Conservation (phyloP, 2,113 vertebrate genomes). For the Marmota monax region DNA sequence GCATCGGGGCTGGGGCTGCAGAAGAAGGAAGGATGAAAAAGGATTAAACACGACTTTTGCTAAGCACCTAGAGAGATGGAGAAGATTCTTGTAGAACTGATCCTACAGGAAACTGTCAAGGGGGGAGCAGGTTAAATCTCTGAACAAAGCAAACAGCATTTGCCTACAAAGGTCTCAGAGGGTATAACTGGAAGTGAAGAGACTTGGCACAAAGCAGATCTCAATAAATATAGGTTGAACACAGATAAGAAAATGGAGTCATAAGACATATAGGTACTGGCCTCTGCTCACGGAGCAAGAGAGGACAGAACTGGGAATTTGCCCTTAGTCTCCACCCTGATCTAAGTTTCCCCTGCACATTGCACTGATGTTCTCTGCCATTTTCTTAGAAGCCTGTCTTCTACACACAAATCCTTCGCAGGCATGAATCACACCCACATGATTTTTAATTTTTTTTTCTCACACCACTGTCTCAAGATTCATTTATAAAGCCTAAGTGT, state of each 20-base stretch:
- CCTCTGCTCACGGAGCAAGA: background rate
- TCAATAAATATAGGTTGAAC: background rate
- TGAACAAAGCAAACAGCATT: background rate
- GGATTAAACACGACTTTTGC: background rate
- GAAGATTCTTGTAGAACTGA: background rate
- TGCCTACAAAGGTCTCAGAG: background rate
- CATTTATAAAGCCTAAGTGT: background rate
- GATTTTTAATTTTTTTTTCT: background rate
- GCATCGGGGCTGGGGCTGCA: rapidly evolving
- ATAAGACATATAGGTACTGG: background rate
- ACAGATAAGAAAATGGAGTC: background rate
- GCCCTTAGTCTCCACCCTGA: background rate
- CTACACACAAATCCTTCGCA: background rate
- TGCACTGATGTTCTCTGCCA: rapidly evolving
- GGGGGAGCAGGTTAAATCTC: background rate
- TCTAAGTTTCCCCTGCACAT: background rate
- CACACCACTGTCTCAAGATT: background rate
- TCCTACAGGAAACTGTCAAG: background rate
- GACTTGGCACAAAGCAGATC: background rate
- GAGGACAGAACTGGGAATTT: background rate
- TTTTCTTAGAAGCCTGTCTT: background rate
- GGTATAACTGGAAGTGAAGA: background rate
- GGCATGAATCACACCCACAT: rapidly evolving
- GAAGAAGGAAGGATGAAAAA: background rate
- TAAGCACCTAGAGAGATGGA: background rate